These are phyloP conservation scores for Alethe castanea DNA, from an alignment of 2,113 vertebrate genomes.

Conservation along the genomic window DNA sequence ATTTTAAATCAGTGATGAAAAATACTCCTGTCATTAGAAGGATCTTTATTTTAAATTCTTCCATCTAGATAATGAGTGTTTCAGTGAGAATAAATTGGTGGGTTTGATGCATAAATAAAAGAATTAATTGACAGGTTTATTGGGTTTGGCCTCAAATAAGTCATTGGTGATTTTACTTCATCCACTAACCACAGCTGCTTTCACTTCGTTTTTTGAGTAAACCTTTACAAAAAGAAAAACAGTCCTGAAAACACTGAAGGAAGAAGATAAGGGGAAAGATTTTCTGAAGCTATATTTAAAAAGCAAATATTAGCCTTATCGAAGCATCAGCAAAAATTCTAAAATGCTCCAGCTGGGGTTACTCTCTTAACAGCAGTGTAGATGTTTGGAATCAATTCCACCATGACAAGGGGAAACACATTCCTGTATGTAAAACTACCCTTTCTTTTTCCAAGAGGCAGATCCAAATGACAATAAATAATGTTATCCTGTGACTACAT, in stretches of 20 bases:
- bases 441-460: not conserved
- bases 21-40: too few relatives aligned
- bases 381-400: not conserved
- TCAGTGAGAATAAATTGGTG: not conserved
- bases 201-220: not conserved
- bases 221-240: not conserved
- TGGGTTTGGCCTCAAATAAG: not conserved
- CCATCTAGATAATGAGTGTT: too few relatives aligned
- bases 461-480: not conserved
- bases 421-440: not conserved
- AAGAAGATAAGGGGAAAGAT: not conserved
- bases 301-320: not conserved
- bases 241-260: not conserved
- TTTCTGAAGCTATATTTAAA: not conserved
- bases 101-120: not conserved
- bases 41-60: too few relatives aligned
- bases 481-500: not conserved
- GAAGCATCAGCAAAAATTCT: not conserved
- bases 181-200: not conserved
- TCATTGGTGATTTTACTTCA: not conserved
- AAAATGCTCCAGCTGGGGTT: not conserved
- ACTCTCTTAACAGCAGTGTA: not conserved
- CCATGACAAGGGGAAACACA: not conserved
- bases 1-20: too few relatives aligned
- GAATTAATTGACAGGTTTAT: not conserved